A percentile compares a stretch with the other conserved stretches of the same genome.
Evolutionary conservation across 2,113 vertebrate species (phyloP).

Genomic region (Istiophorus platypterus): DNA sequence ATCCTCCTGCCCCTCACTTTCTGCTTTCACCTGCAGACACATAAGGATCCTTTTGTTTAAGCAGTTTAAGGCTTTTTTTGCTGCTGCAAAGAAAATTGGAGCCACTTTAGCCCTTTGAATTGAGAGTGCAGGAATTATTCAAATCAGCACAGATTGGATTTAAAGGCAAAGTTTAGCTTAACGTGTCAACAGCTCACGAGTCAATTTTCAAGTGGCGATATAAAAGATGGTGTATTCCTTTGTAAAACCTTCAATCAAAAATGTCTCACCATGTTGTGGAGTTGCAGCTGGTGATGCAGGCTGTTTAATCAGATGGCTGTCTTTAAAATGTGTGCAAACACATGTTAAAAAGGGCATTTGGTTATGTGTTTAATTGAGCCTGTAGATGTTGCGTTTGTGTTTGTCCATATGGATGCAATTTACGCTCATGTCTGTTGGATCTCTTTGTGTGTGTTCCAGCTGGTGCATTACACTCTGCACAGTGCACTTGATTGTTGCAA

Average conservation of each 20-base stretch:
- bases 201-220: conserved; percentile 32
- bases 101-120: conserved; percentile 43
- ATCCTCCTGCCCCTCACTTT: conserved; percentile 23
- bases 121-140: conserved; percentile 35
- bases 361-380: conserved; percentile 51
- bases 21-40: conserved; percentile 25
- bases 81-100: conserved; percentile 39
- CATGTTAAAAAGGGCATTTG: conserved; percentile 20
- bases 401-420: conserved; percentile 60
- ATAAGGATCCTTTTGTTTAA: conserved; percentile 2
- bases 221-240: conserved; percentile 38
- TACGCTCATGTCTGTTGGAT: conserved; percentile 17
- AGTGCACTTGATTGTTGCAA: conserved; percentile 6
- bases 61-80: background rate
- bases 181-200: conserved; percentile 30
- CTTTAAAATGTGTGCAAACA: conserved; percentile 29
- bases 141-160: conserved; percentile 44
- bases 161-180: conserved; percentile 33
- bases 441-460: conserved; percentile 3
- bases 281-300: conserved; percentile 33
- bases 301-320: conserved; percentile 49
- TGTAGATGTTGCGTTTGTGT: conserved; percentile 44
- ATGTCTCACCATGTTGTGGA: conserved; percentile 30
- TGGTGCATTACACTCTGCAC: conserved; percentile 25
- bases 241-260: conserved; percentile 45